A percentile compares a stretch with the other conserved stretches of the same genome.
phyloP scores from a whole-genome alignment of 2,797 vertebrate genomes.

The Galago senegalensis region DNA sequence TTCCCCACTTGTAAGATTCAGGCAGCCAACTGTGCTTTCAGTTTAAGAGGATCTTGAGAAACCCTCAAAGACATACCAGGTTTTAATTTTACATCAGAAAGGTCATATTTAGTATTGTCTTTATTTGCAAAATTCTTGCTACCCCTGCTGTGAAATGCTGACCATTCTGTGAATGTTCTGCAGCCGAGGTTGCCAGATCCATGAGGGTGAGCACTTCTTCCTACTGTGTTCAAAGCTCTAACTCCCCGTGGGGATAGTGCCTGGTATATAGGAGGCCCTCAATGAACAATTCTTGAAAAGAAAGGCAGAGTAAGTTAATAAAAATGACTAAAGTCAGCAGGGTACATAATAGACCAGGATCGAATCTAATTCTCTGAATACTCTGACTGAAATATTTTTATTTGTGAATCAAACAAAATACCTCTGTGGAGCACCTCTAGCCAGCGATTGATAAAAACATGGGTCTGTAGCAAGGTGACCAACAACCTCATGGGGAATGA shows the following conservation, averaged over 20 bases:
- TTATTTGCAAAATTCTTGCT: not conserved
- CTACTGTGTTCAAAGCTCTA: not conserved
- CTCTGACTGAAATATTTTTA: not conserved
- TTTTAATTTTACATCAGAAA: not conserved
- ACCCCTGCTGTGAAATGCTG: not conserved
- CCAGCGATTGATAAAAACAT: not conserved
- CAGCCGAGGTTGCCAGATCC: not conserved
- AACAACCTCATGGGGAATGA: accelerated
- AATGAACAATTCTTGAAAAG: constrained; percentile 1
- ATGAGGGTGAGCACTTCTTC: too few species aligned
- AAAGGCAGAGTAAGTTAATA: not conserved
- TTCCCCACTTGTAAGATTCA: constrained; percentile 13
- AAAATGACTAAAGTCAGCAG: not conserved
- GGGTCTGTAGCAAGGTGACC: accelerated
- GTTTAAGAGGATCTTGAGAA: not conserved
- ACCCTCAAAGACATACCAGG: not conserved
- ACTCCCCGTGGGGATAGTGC: accelerated
- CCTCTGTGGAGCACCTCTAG: not conserved
- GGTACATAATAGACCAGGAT: accelerated
- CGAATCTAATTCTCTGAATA: too few species aligned
- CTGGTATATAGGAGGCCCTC: not conserved
- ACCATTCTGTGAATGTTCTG: not conserved
- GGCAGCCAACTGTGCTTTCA: not conserved
- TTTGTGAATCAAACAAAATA: not conserved
- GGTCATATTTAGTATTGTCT: not conserved